Percentiles rank a stretch among this genome's conserved stretches.
Evolutionary conservation across 2,888 invertebrate species (phyloP).

Genomic region (Pinctada fucata): DNA sequence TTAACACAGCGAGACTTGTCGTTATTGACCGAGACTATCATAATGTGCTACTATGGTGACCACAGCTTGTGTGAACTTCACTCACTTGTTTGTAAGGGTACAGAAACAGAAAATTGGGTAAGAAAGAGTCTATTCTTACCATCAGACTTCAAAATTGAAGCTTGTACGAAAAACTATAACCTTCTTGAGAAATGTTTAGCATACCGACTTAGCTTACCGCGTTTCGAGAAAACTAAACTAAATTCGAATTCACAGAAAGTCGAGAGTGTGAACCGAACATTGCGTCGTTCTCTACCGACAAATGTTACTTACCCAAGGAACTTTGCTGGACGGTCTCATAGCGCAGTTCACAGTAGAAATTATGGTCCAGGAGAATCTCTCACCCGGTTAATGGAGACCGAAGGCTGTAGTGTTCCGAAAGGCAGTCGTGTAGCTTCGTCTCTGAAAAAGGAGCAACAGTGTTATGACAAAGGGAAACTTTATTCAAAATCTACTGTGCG

Average conservation of each 20-base stretch:
- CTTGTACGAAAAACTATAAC: not conserved
- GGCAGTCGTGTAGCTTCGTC: no score
- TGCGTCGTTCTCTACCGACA: not conserved
- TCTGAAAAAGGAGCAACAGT: no score
- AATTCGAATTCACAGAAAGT: not conserved
- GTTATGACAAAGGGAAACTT: no score
- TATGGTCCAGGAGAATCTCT: no score
- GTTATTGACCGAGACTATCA: not conserved
- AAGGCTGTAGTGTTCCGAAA: no score
- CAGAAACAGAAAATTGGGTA: not conserved
- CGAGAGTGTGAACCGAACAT: not conserved
- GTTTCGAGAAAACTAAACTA: not conserved
- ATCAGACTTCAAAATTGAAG: not conserved
- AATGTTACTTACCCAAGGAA: no score
- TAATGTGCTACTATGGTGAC: conserved; percentile 6
- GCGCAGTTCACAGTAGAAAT: no score
- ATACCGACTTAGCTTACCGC: not conserved
- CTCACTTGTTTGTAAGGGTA: not conserved
- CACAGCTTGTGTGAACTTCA: not conserved
- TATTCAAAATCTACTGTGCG: no score
- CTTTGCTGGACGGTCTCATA: no score
- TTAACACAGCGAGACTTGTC: not conserved
- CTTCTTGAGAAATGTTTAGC: not conserved
- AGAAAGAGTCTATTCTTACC: not conserved
- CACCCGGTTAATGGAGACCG: no score